A percentile compares a stretch with the other conserved stretches of the same genome.
These are phyloP conservation scores for Rhegmatorhina hoffmannsi DNA, from an alignment of 2,113 vertebrate species.

Conservation along the genomic window DNA sequence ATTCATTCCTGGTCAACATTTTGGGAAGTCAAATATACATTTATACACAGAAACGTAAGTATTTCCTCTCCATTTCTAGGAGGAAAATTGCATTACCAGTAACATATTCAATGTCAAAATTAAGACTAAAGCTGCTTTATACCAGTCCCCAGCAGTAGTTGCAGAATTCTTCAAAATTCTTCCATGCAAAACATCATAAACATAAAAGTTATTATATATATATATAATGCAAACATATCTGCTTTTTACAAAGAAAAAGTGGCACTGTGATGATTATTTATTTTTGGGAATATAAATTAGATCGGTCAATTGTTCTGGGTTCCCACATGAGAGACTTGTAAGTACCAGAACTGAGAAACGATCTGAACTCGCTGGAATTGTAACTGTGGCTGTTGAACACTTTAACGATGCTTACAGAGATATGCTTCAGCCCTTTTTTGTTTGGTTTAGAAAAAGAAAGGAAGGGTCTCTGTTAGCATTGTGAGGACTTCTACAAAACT, in stretches of 20 bases:
- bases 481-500: slow-evolving; percentile 70
- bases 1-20: slow-evolving; percentile 83
- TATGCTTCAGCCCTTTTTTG: slow-evolving; percentile 76
- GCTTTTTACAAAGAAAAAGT: slow-evolving; percentile 76
- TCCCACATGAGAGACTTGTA: slow-evolving; percentile 39
- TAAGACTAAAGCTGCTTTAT: slow-evolving; percentile 70
- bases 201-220: slow-evolving; percentile 71
- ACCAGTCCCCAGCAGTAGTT: slow-evolving; percentile 77
- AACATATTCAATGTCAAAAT: slow-evolving; percentile 78
- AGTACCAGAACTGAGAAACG: slow-evolving; percentile 71
- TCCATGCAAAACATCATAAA: slow-evolving; percentile 88
- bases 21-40: slow-evolving; percentile 83
- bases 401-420: slow-evolving; percentile 73
- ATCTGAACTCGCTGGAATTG: slow-evolving; percentile 75
- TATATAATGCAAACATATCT: slow-evolving; percentile 79
- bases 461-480: slow-evolving; percentile 76
- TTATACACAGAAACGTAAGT: slow-evolving; percentile 79
- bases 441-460: slow-evolving; percentile 78
- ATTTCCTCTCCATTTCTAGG: slow-evolving; percentile 71
- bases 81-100: slow-evolving; percentile 80
- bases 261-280: slow-evolving; percentile 46
- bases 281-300: slow-evolving; percentile 42
- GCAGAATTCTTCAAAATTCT: slow-evolving; percentile 78
- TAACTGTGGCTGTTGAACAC: slow-evolving; percentile 72
- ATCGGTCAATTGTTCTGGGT: slow-evolving; percentile 60